Evolutionary conservation across 2,113 vertebrate species (phyloP), one percentile per base, ranked within the genome.

Genomic region (Pomatostomus ruficeps): DNA sequence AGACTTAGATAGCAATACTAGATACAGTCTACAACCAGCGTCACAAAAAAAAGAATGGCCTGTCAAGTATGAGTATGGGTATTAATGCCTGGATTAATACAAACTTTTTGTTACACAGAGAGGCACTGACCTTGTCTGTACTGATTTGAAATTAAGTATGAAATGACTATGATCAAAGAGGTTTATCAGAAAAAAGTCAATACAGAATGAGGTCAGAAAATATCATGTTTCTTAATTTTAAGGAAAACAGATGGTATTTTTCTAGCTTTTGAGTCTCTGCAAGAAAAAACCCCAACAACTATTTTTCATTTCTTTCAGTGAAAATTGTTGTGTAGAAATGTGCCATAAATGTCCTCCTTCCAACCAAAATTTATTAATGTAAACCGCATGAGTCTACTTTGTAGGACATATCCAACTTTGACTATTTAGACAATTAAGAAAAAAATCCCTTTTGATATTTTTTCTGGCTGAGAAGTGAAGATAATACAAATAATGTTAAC

Each of bases 231-330:
- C 35, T 62, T 85, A 54, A 68, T 86, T 92, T 70, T 74, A 83
- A 67, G 46, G 73, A 73, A 95, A 93, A 75, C 78, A 78, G 86
- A 74, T 84, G 51, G 43, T 42, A n/a, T 70, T 95, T 95, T 85
- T 36, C 49, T 45, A 72, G 11, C 46, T 81, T 72, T 63, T 71
- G n/a, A 84, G 36, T 75, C 15, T 48, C 38, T 68, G 33, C 13
- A 72, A 77, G 40, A 59, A 74, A 73, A 57, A 33, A 4, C 0
- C 0, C 5, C 38, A 63, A 20, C 3, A 57, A 23, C 45, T 48
- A 5, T 70, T 95, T 92, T 93, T 78, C 12, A 3, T 79, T 23
- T 88, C 49, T 86, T 75, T 18, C 21, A 76, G 33, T 80, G 58
- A 79, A 78, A 78, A 86, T 62, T 22, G 7, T 74, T 81, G 10